Percentiles rank a stretch among this genome's conserved stretches.
These are phyloP conservation scores for Dendrocopos noguchii DNA, from an alignment of 2,113 vertebrate genomes.

Conservation along the genomic window DNA sequence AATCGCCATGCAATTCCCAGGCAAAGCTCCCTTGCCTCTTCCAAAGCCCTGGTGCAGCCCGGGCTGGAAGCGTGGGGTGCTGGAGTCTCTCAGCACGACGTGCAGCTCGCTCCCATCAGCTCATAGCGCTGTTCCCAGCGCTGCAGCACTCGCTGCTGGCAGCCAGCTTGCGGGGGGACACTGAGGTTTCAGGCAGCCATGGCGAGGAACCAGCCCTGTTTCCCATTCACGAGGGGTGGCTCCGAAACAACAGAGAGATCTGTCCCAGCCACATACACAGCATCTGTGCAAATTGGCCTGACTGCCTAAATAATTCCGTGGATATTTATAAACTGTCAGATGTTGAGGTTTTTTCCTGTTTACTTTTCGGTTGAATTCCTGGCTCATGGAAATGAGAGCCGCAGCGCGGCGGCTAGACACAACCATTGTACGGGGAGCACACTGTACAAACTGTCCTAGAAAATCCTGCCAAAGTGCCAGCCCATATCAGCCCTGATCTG, in stretches of 20 bases:
- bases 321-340: slow-evolving; percentile 72
- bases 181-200: slow-evolving; percentile 36
- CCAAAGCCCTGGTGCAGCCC: background rate
- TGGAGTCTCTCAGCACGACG: background rate
- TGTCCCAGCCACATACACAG: slow-evolving; percentile 48
- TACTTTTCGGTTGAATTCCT: slow-evolving; percentile 76
- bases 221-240: slow-evolving; percentile 42
- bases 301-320: slow-evolving; percentile 59
- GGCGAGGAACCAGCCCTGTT: slow-evolving; percentile 50
- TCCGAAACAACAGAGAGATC: slow-evolving; percentile 43
- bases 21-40: background rate
- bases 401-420: slow-evolving; percentile 60
- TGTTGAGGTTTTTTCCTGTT: slow-evolving; percentile 74
- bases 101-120: slow-evolving; percentile 50
- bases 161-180: slow-evolving; percentile 54
- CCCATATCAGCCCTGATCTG: slow-evolving; percentile 64
- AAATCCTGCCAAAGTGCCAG: slow-evolving; percentile 72
- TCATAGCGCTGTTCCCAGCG: slow-evolving; percentile 40
- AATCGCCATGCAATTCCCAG: background rate
- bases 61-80: slow-evolving; percentile 1
- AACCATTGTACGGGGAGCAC: slow-evolving; percentile 63
- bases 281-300: slow-evolving; percentile 67
- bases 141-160: slow-evolving; percentile 19
- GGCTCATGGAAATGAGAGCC: slow-evolving; percentile 65
- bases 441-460: slow-evolving; percentile 75